Evolutionary conservation across 2,888 invertebrate genomes (phyloP).

Genomic region (Andrena marginata): DNA sequence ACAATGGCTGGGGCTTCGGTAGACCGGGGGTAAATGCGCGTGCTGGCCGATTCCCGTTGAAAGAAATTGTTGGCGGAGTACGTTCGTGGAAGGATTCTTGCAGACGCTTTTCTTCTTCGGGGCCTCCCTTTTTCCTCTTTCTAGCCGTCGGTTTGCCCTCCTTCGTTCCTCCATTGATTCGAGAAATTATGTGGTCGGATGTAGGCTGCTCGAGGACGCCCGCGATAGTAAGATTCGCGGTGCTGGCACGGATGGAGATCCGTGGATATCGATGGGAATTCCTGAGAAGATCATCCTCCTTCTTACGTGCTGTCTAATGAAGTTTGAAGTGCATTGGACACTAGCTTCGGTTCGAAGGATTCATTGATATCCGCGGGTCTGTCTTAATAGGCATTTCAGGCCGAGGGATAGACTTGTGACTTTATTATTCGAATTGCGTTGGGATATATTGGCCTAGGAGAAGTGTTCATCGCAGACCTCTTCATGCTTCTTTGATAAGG

Average conservation of each 20-base stretch:
- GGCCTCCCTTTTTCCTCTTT: no score
- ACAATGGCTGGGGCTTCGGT: constrained; percentile 52
- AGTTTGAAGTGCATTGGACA: neutral
- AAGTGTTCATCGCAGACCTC: no score
- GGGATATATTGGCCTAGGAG: no score
- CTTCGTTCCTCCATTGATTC: constrained; percentile 22
- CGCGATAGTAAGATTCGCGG: constrained; percentile 27
- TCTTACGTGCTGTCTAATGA: constrained; percentile 22
- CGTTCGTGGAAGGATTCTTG: constrained; percentile 29
- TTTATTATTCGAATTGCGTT: no score
- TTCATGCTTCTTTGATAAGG: no score
- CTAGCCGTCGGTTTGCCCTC: neutral
- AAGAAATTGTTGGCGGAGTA: constrained; percentile 39
- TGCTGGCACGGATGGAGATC: constrained; percentile 9
- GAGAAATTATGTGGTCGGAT: constrained; percentile 22
- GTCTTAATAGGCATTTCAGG: neutral
- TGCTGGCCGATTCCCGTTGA: constrained; percentile 15
- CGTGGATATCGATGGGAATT: constrained; percentile 16
- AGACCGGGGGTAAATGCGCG: constrained; percentile 54
- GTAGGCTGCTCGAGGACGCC: constrained; percentile 16
- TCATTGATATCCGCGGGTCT: constrained; percentile 4
- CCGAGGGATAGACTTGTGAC: no score
- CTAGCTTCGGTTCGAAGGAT: constrained; percentile 6
- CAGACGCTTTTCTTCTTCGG: neutral
- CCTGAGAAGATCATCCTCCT: neutral